phyloP scores from a whole-genome alignment of 2,113 vertebrate genomes.

The Boleophthalmus pectinirostris region DNA sequence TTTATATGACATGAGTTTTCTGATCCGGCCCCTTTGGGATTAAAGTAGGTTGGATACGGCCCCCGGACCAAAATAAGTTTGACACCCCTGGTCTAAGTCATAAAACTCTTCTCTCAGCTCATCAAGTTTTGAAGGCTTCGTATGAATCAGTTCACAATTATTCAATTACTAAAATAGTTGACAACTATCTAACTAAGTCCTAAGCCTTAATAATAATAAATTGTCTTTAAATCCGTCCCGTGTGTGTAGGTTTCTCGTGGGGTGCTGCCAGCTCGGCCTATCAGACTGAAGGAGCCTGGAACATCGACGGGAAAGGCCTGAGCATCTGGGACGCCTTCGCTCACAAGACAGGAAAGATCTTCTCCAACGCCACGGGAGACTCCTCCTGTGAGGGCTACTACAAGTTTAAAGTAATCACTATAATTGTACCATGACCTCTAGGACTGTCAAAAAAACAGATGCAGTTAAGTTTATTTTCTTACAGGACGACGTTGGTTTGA shows the following conservation, averaged over 20 bases:
- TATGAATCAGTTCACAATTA: no score
- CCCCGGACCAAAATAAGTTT: no score
- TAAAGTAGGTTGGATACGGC: no score
- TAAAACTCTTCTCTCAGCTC: no score
- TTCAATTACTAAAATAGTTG: no score
- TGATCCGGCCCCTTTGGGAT: no score
- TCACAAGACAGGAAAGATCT: slow-evolving; percentile 78
- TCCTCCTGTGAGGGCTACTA: slow-evolving; percentile 85
- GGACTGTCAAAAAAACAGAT: not conserved
- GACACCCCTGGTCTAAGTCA: no score
- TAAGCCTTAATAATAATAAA: no score
- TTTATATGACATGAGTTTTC: no score
- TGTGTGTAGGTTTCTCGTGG: slow-evolving; percentile 85
- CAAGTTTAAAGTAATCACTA: slow-evolving; percentile 79
- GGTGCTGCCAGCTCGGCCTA: slow-evolving; percentile 89
- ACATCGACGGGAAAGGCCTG: slow-evolving; percentile 85
- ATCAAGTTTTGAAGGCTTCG: no score
- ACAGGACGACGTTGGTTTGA: slow-evolving; percentile 84
- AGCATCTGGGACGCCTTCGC: slow-evolving; percentile 90
- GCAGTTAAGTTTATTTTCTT: not conserved
- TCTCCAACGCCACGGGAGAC: slow-evolving; percentile 80
- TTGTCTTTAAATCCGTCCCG: not conserved
- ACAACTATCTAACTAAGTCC: no score
- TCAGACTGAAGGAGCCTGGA: slow-evolving; percentile 91
- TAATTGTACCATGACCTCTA: not conserved